Conservation (phyloP, 2,797 vertebrate species). For the Garrulus glandarius region DNA sequence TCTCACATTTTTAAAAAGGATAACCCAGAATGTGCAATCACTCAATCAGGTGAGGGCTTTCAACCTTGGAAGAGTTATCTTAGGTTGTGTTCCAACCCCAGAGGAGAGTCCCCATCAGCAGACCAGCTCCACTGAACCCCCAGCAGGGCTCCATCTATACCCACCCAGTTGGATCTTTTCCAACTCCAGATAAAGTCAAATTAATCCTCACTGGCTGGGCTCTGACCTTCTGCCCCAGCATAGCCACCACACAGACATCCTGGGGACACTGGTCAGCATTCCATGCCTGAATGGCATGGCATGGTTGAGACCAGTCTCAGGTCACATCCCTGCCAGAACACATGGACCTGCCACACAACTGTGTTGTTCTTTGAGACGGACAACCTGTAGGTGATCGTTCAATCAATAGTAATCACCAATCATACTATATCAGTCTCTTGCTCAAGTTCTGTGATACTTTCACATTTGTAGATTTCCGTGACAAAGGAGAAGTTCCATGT, state of each 20-base stretch:
- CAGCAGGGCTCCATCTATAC: neutral
- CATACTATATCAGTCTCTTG: neutral
- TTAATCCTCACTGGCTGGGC: neutral
- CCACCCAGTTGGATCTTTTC: neutral
- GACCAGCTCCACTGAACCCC: neutral
- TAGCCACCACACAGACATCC: neutral
- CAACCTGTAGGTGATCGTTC: neutral
- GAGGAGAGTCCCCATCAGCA: accelerated
- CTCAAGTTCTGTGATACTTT: neutral
- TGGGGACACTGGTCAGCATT: neutral
- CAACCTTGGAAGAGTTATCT: neutral
- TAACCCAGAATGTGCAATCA: neutral
- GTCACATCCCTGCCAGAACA: neutral
- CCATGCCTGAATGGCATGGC: neutral
- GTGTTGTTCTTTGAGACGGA: accelerated
- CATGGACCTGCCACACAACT: accelerated
- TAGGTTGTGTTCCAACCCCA: neutral
- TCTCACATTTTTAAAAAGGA: neutral
- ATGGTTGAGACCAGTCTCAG: neutral
- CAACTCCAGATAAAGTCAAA: neutral
- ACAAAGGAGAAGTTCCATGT: neutral
- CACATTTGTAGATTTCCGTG: neutral
- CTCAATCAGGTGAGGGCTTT: neutral
- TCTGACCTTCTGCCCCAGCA: neutral
- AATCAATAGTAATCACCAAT: neutral